Conservation (phyloP, 1,140 invertebrate species). For the Zophobas atratus region DNA sequence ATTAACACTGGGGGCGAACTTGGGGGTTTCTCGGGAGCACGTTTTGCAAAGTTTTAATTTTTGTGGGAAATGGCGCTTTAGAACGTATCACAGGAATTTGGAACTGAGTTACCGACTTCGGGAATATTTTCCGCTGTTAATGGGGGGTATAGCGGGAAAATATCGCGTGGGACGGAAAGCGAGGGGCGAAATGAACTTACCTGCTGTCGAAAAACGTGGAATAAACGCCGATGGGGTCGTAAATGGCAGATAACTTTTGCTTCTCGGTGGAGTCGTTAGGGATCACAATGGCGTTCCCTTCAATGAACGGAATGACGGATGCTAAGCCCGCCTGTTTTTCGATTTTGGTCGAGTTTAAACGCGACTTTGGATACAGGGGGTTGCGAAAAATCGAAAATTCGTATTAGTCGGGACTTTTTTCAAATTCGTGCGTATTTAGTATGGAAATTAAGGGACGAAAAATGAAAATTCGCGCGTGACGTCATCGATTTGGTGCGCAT, state of each 20-base stretch:
- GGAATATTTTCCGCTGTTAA: constrained; percentile 67
- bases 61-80: constrained; percentile 70
- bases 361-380: neutral
- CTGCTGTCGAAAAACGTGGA: constrained; percentile 71
- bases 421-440: constrained; percentile 18
- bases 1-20: neutral
- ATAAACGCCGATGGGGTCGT: constrained; percentile 74
- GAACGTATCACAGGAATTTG: constrained; percentile 76
- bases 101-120: constrained; percentile 72
- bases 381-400: constrained; percentile 50
- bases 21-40: constrained; percentile 47
- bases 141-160: constrained; percentile 68
- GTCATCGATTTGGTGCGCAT: constrained; percentile 70
- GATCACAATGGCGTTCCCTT: constrained; percentile 83
- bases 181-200: constrained; percentile 64
- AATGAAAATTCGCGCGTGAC: constrained; percentile 66
- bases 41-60: constrained; percentile 63
- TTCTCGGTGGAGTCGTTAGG: constrained; percentile 78
- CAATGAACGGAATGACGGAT: constrained; percentile 35
- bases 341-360: neutral
- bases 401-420: constrained; percentile 35
- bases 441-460: neutral
- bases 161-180: constrained; percentile 64
- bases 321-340: constrained; percentile 30
- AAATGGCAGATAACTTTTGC: constrained; percentile 74